Evolutionary conservation across 1,140 invertebrate genomes (phyloP), one percentile per base, ranked within the genome.

Genomic region (Drosophila aff.): DNA sequence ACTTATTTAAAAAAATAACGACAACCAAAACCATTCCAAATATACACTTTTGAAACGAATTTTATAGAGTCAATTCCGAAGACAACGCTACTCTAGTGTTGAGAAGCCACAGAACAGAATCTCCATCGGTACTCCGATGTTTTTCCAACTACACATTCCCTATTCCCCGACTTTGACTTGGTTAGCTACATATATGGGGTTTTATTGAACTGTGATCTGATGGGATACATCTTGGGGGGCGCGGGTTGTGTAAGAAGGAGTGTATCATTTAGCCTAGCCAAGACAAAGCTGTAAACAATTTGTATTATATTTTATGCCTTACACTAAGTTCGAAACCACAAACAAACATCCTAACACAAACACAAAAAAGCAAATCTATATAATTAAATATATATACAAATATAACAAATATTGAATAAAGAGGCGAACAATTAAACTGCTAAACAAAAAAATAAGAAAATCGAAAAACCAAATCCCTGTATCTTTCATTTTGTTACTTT

Each of bases 361-460:
- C 10, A 18, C 49, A 33, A 33, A 21, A 26, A 60, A 15, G 11
- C 11, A 50, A 31, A 64, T 10, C 59, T 59, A 64, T 41, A 58
- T 62, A 60, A 61, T 63, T 61, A 75, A 61, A 66, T 23, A 53
- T 63, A 80, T 62, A 78, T 68, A 80, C 41, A 78, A 50, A 16
- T 55, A 55, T 71, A 85, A 85, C 68, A 81, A 84, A 74, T 85
- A 86, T 82, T 85, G 49, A 85, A 85, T 85, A 85, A 85, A 69
- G 61, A 74, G 66, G 65, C 52, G 28, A 74, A 53, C 50, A 66
- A 77, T 73, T 81, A 77, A 69, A 47, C 18, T 68, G 69, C 53
- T 23, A 49, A 60, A 68, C 49, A 28, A 47, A 49, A 41, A 36
- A 61, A 21, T 16, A 21, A 15, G 7, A 9, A 8, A 23, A 33